phyloP scores from a whole-genome alignment of 2,888 invertebrate genomes.

The Trichopria drosophilae region DNA sequence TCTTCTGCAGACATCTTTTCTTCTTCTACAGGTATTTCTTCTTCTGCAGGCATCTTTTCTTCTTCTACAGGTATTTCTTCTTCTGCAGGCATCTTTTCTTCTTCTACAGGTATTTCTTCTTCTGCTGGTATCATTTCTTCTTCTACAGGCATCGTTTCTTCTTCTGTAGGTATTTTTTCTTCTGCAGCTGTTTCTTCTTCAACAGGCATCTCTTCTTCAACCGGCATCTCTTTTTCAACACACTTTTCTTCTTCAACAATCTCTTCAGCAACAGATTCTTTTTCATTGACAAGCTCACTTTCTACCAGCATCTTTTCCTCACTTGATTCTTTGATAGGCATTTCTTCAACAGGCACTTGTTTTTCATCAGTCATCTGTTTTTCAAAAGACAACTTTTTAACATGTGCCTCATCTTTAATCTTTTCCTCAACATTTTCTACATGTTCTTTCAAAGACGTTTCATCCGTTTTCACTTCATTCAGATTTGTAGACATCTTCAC shows the following conservation, averaged over 20 bases:
- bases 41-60: too few relatives aligned
- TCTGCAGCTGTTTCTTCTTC: background rate
- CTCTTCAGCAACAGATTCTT: background rate
- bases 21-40: too few relatives aligned
- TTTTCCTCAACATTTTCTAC: background rate
- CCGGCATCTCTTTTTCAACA: slow-evolving; percentile 30
- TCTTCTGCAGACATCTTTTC: too few relatives aligned
- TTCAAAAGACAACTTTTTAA: too few relatives aligned
- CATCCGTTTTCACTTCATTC: background rate
- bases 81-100: too few relatives aligned
- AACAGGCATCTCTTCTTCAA: background rate
- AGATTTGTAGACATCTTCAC: background rate
- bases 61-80: too few relatives aligned
- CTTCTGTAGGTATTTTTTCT: background rate
- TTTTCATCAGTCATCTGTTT: too few relatives aligned
- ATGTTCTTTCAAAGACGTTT: background rate
- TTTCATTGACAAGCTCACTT: background rate
- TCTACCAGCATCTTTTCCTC: too few relatives aligned
- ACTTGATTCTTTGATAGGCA: too few relatives aligned
- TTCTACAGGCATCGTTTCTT: background rate
- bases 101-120: too few relatives aligned
- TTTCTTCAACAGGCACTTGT: too few relatives aligned
- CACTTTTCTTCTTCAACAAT: background rate
- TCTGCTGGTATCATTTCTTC: background rate
- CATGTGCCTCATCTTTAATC: background rate